Percentiles rank a stretch among this genome's conserved stretches.
phyloP scores from a whole-genome alignment of 2,797 vertebrate species.

The Diplodus sargus region DNA sequence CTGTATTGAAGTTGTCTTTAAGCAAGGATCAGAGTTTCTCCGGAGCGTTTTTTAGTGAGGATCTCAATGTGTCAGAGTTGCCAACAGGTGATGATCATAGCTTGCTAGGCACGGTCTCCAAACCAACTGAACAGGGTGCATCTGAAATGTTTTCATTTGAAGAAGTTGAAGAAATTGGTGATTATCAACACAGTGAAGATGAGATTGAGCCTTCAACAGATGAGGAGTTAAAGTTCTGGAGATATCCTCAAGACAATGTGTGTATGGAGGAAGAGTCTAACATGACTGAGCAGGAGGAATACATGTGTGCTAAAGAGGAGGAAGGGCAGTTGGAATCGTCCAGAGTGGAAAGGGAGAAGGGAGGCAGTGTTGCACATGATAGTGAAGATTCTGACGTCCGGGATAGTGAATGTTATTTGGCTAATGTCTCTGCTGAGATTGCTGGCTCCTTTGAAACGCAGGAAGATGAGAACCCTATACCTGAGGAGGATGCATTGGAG shows the following conservation, averaged over 20 bases:
- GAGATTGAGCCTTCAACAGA: constrained; percentile 70
- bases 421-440: constrained; percentile 10
- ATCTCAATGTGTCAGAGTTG: constrained; percentile 33
- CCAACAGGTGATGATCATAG: constrained; percentile 19
- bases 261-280: not conserved
- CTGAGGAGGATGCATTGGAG: not conserved
- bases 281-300: not conserved
- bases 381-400: constrained; percentile 14
- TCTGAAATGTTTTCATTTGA: constrained; percentile 35
- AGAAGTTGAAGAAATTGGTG: constrained; percentile 29
- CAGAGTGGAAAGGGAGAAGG: not conserved
- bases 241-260: constrained; percentile 54
- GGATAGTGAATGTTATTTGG: not conserved
- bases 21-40: constrained; percentile 47
- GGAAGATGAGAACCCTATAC: constrained; percentile 1
- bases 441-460: constrained; percentile 4
- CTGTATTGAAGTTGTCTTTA: constrained; percentile 55
- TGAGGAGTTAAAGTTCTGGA: constrained; percentile 68
- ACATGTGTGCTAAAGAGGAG: not conserved
- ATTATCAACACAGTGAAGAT: constrained; percentile 46
- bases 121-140: not conserved
- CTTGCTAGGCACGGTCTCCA: not conserved
- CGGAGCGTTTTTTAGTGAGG: not conserved
- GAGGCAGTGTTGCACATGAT: not conserved
- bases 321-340: not conserved